Conservation (phyloP, 2,113 vertebrate species). For the Emberiza fucata region DNA sequence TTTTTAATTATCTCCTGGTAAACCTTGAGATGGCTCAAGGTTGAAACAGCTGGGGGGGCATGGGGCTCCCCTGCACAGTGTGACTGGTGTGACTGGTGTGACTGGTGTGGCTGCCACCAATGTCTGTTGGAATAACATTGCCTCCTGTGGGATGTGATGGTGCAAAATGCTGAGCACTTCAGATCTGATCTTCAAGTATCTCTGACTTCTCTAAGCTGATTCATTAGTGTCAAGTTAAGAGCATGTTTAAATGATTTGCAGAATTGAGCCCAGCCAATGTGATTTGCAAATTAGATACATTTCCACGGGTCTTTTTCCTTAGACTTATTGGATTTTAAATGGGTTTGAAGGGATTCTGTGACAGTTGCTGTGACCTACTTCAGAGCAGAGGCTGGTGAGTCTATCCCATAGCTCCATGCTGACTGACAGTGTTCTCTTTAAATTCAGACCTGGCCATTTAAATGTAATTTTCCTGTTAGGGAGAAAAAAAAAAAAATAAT, state of each 20-base stretch:
- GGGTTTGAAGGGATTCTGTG: background rate
- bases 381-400: background rate
- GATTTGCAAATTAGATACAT: background rate
- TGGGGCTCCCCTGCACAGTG: rapidly evolving
- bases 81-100: background rate
- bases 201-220: background rate
- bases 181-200: background rate
- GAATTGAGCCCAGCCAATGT: background rate
- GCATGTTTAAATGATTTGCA: background rate
- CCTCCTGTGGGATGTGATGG: background rate
- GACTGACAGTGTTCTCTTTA: background rate
- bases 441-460: rapidly evolving
- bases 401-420: background rate
- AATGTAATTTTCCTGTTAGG: background rate
- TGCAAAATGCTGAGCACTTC: background rate
- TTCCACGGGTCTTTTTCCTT: background rate
- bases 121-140: rapidly evolving
- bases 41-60: background rate
- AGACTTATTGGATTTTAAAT: background rate
- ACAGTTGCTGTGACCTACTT: background rate
- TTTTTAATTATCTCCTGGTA: background rate
- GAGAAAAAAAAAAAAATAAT: rapidly evolving
- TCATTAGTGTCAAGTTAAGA: background rate
- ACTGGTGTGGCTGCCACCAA: background rate
- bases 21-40: background rate